These are phyloP conservation scores for Cheilosia pagana DNA, from an alignment of 2,888 invertebrate genomes.

Conservation along the genomic window DNA sequence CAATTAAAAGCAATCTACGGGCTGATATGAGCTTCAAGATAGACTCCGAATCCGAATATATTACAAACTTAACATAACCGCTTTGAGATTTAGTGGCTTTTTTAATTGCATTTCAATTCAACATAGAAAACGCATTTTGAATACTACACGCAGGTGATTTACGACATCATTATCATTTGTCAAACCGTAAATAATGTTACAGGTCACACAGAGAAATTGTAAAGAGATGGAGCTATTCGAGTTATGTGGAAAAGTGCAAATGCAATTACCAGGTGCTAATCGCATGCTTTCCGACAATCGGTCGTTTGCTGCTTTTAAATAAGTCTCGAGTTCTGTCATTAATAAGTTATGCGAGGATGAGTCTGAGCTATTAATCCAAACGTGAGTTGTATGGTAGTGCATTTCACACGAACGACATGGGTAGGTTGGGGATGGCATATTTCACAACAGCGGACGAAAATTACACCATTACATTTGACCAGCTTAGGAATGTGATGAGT, in stretches of 20 bases:
- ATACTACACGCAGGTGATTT: not conserved
- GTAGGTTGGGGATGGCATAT: not conserved
- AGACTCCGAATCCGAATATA: not conserved
- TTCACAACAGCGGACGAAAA: not conserved
- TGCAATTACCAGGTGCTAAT: not conserved
- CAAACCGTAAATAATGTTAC: not conserved
- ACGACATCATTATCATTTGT: conserved; percentile 9
- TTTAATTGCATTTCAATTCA: not conserved
- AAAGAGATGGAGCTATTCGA: not conserved
- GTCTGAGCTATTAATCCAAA: not conserved
- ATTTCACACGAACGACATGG: not conserved
- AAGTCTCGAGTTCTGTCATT: not conserved
- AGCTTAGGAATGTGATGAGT: not conserved
- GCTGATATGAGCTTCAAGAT: not conserved
- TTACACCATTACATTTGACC: not conserved
- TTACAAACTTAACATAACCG: not conserved
- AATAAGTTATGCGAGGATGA: not conserved
- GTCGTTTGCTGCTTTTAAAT: not conserved
- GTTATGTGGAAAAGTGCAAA: not conserved
- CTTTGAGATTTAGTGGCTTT: no score
- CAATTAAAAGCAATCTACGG: no score
- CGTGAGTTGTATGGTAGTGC: not conserved
- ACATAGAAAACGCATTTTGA: not conserved
- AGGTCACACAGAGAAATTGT: conserved; percentile 6
- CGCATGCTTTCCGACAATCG: not conserved